Evolutionary conservation across 2,113 vertebrate species (phyloP).

Genomic region (Tetrax tetrax): DNA sequence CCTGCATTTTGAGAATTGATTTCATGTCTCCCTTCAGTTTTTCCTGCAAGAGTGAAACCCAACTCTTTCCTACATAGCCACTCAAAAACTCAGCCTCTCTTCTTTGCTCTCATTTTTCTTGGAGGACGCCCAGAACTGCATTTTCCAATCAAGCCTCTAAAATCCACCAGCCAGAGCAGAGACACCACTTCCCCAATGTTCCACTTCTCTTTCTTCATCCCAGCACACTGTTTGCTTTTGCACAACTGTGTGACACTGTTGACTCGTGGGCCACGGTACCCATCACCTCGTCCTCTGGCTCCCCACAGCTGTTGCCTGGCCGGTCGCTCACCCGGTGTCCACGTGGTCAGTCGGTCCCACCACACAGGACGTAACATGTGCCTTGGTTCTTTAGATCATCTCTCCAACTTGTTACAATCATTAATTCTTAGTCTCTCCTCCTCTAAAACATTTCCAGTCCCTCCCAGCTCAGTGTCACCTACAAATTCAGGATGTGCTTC

Average conservation of each 20-base stretch:
- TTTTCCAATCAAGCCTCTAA: background rate
- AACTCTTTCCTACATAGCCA: background rate
- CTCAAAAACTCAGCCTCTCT: background rate
- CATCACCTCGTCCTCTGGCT: background rate
- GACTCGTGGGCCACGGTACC: background rate
- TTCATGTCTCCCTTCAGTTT: background rate
- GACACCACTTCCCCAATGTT: accelerated
- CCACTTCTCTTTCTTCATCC: background rate
- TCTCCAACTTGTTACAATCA: background rate
- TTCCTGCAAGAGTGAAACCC: background rate
- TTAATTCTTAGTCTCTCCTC: background rate
- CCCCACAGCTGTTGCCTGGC: background rate
- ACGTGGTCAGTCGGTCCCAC: background rate
- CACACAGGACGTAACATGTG: background rate
- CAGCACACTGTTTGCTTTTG: background rate
- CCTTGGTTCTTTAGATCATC: background rate
- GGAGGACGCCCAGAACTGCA: background rate
- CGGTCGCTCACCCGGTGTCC: background rate
- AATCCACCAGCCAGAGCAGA: background rate
- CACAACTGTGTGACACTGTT: background rate
- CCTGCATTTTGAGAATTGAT: background rate
- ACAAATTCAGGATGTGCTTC: background rate
- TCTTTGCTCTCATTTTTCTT: background rate
- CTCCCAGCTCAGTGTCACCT: background rate
- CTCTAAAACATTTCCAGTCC: background rate